These are phyloP conservation scores for Sander vitreus DNA, from an alignment of 2,113 vertebrate species.

Conservation along the genomic window DNA sequence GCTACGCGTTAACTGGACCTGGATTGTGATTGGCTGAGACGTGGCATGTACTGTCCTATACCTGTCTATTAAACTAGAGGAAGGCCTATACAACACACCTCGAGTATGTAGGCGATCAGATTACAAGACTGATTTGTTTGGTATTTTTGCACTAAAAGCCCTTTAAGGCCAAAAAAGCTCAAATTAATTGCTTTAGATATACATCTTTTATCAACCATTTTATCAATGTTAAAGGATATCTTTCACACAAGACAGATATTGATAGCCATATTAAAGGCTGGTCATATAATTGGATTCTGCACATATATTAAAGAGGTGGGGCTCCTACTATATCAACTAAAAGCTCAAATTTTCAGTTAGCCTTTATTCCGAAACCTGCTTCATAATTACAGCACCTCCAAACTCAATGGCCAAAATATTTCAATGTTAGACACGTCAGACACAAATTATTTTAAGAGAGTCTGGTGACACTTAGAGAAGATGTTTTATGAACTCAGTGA, in stretches of 20 bases:
- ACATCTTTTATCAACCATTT: too few species aligned
- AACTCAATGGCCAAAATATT: too few species aligned
- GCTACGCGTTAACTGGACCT: conserved; percentile 25
- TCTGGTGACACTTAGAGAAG: too few species aligned
- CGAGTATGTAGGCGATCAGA: neutral
- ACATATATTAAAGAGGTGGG: neutral
- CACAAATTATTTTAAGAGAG: too few species aligned
- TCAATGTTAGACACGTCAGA: too few species aligned
- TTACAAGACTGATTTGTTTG: neutral
- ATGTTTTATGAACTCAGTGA: too few species aligned
- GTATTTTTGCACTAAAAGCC: neutral
- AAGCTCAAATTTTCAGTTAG: neutral
- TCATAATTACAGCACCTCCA: too few species aligned
- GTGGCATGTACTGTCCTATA: conserved; percentile 27
- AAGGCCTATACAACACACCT: neutral
- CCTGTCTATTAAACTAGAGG: conserved; percentile 18
- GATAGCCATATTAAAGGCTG: neutral
- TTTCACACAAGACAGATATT: neutral
- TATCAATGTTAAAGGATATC: neutral
- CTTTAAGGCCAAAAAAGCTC: neutral
- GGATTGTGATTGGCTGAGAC: conserved; percentile 75
- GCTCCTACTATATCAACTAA: neutral
- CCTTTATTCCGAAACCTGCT: too few species aligned
- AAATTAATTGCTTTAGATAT: too few species aligned
- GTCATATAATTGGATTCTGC: neutral